Base-by-base conservation (phyloP, 2,888 invertebrate species). In the Clistopyga incitator region DNA sequence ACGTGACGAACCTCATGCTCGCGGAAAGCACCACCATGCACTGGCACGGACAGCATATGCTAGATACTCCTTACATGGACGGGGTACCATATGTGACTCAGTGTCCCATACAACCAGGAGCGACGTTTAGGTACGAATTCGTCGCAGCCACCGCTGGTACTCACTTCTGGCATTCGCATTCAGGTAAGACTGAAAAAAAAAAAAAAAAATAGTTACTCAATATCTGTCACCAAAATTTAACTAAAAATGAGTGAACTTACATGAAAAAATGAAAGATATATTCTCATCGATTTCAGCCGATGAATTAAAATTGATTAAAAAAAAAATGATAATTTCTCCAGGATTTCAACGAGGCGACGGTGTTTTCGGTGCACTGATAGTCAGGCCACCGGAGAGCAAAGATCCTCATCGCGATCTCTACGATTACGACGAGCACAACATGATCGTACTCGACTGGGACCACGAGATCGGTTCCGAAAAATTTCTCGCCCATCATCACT, bases 41-140 rank as follows among this genome's bases (percentile, higher is more conserved):
- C 90, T 98, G 98, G 98, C 98, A 98, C 90, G 98, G 98, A 0
- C 95, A 97, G 90, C 97, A 97, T 90, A 97, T 97, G 92, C 93
- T 94, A 72, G 95, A 95, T 0, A 96, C 96, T 0, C 97, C 97
- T 0, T 98, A 96, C 90, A 98, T 98, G 97, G 98, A 98, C 87
- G 98, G 98, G 0, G 97, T 97, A 0, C 97, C 98, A 0, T 96
- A 96, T 85, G 95, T 98, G 10, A 97, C 97, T 0, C 98, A 98
- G 93, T 98, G 98, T 86, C 97, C 98, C 0, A 97, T 98, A 74
- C 93, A 94, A 6, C 97, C 97, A 0, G 96, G 96, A 83, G 94
- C 95, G 1, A 96, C 95, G 0, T 97, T 97, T 91, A 95, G 96
- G 76, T 97, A 97, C 87, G 95, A 95, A 78, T 97, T 97, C 89